A percentile compares a stretch with the other conserved stretches of the same genome.
Evolutionary conservation across 2,888 invertebrate species (phyloP).

Genomic region (Steinernema hermaphroditum): DNA sequence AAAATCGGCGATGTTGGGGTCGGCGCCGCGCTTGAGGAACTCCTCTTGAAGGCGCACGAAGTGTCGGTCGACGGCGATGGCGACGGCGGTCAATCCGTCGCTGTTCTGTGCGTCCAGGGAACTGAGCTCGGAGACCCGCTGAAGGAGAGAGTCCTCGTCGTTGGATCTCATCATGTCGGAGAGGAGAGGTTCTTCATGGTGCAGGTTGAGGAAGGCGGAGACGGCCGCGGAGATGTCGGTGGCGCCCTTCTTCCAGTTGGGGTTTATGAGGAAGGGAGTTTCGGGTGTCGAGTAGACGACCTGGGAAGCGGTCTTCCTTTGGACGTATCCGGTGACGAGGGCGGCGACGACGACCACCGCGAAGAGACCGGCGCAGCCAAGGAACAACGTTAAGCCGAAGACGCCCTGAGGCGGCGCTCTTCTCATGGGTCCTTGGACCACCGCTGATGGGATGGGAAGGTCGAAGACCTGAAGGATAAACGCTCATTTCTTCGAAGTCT

Average conservation of each 20-base stretch:
- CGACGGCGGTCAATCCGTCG: constrained; percentile 17
- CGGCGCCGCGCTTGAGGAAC: constrained; percentile 34
- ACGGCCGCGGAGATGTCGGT: background rate
- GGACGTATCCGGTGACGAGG: background rate
- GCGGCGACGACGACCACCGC: background rate
- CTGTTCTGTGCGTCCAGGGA: background rate
- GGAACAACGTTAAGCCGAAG: background rate
- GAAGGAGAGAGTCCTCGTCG: background rate
- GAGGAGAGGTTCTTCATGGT: background rate
- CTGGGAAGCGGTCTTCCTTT: background rate
- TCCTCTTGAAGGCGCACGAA: background rate
- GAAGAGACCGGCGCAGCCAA: background rate
- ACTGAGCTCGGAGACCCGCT: background rate
- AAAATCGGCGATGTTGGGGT: constrained; percentile 48
- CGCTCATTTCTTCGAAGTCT: background rate
- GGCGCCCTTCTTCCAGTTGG: background rate
- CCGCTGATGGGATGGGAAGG: background rate
- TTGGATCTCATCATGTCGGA: background rate
- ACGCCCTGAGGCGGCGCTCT: background rate
- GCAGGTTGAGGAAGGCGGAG: background rate
- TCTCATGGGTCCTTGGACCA: constrained; percentile 7
- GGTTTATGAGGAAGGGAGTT: background rate
- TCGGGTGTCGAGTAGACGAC: background rate
- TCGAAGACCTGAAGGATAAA: background rate
- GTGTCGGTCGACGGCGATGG: background rate